These are phyloP conservation scores for Henricia sp. DNA, from an alignment of 53 echinoderm and acorn worm species.

Conservation along the genomic window DNA sequence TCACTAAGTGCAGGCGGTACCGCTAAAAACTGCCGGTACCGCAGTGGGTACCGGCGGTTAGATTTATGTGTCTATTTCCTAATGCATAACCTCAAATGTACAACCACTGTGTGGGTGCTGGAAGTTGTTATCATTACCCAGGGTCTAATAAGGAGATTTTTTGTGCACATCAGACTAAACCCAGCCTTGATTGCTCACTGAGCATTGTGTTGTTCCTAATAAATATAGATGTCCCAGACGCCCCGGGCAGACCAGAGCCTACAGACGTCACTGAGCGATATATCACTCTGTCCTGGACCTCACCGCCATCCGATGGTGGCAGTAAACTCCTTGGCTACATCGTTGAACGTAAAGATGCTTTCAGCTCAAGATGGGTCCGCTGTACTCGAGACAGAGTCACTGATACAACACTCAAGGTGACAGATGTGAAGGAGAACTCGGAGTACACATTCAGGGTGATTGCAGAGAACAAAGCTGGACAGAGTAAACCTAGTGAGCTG, in stretches of 20 bases:
- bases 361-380: slow-evolving; percentile 75
- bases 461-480: slow-evolving; percentile 89
- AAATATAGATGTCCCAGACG: slow-evolving; percentile 87
- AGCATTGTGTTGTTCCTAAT: no score
- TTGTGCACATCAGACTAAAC: no score
- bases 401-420: slow-evolving; percentile 79
- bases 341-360: slow-evolving; percentile 86
- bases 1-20: no score
- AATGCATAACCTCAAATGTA: no score
- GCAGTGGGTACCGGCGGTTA: no score
- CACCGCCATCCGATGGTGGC: slow-evolving; percentile 81
- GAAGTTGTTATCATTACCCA: no score
- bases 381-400: slow-evolving; percentile 69
- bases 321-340: slow-evolving; percentile 77
- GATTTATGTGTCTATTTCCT: no score
- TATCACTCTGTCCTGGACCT: slow-evolving; percentile 78
- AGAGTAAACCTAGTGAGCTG: slow-evolving; percentile 75
- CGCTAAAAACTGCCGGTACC: no score
- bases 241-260: slow-evolving; percentile 73
- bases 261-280: slow-evolving; percentile 70
- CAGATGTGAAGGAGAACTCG: slow-evolving; percentile 72
- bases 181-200: no score
- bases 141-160: no score
- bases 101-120: no score
- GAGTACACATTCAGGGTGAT: slow-evolving; percentile 93